Evolutionary conservation across 2,797 vertebrate genomes (phyloP), one percentile per base, ranked within the genome.

Genomic region (Momotus momota): DNA sequence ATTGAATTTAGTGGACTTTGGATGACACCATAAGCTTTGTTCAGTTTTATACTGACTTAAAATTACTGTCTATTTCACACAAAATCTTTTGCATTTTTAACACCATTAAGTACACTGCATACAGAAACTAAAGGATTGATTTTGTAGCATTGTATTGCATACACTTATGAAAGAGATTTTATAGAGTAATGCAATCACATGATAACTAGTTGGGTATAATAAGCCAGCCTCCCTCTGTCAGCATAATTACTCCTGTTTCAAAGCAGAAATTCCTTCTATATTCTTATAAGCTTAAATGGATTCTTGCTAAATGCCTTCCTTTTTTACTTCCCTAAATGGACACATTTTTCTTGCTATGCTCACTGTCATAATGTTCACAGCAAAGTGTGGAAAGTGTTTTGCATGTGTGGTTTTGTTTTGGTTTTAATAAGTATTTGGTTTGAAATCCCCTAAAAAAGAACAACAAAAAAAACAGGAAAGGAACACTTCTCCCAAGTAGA

Each of bases 211-310:
- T 67, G 12, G 17, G 27, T 64, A 43, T 58, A 80, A 20, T 16
- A 86, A 81, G 62, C 83, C 51, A 75, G 65, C 41, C 27, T 87
- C 35, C 20, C 18, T 66, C 75, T 72, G 46, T 78, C 82, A 86
- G 91, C 70, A 93, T 57, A 85, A 67, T 71, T 85, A 78, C 31
- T 85, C 8, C 72, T 57, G n/a, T 83, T 97, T 89, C 89, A 86
- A 75, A 90, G 77, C 64, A 96, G 51, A 91, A 90, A 93, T 90
- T 93, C 70, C 40, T 94, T 72, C 80, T 96, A 33, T 94, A 86
- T 88, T 96, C 95, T 72, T 93, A 43, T 13, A 84, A 79, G 62
- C 67, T 89, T 82, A 88, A 27, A 81, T 22, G 14, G 48, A 86
- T 88, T 92, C 57, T 65, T 86, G 41, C 45, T 88, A 94, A 92